Percentiles rank a stretch among this genome's conserved stretches.
These are phyloP conservation scores for Oncopodura yosiiana DNA, from an alignment of 1,140 invertebrate genomes.

Conservation along the genomic window DNA sequence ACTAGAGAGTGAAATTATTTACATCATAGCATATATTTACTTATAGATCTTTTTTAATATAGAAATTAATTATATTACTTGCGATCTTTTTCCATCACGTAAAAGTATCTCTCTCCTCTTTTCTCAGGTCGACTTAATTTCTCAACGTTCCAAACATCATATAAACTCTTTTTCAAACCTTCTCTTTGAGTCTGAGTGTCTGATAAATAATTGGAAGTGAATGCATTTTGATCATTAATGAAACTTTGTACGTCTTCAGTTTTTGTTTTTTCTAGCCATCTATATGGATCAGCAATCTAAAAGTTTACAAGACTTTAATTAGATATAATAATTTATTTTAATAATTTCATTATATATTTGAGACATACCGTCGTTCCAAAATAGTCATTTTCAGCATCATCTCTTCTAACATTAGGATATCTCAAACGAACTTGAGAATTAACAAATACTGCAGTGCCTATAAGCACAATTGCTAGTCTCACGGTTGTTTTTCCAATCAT, in stretches of 20 bases:
- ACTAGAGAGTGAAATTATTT: no score
- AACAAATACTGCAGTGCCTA: no score
- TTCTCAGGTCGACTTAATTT: no score
- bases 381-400: background rate
- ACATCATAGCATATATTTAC: no score
- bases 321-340: background rate
- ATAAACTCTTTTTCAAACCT: slow-evolving; percentile 64
- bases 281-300: slow-evolving; percentile 87
- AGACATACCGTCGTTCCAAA: background rate
- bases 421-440: background rate
- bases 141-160: slow-evolving; percentile 87
- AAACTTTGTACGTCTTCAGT: slow-evolving; percentile 80
- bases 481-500: no score
- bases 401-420: background rate
- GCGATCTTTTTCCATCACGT: no score
- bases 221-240: slow-evolving; percentile 81
- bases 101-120: no score
- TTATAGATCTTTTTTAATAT: no score
- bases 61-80: no score
- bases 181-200: slow-evolving; percentile 59
- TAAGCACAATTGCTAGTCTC: no score
- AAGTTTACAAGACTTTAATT: no score
- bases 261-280: slow-evolving; percentile 94
- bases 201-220: slow-evolving; percentile 80
- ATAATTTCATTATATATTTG: background rate